Conservation (phyloP, 2,888 invertebrate species). For the Diaphora mendica region DNA sequence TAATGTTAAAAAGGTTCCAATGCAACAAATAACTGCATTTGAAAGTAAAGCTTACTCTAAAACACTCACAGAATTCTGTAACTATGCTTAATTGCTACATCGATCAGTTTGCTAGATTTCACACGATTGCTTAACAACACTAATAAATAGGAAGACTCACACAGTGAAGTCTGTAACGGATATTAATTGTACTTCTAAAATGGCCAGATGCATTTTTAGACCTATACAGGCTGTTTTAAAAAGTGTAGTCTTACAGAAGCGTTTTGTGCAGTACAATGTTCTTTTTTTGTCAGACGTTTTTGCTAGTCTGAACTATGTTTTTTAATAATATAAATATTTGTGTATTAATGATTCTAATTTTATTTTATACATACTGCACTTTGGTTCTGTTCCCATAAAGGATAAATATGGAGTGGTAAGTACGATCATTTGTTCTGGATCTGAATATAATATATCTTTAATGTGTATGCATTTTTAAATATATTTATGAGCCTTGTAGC, state of each 20-base stretch:
- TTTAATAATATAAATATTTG: too few relatives aligned
- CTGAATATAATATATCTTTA: too few relatives aligned
- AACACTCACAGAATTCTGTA: conserved; percentile 2
- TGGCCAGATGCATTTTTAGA: neutral
- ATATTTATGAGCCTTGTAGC: too few relatives aligned
- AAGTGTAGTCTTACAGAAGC: neutral
- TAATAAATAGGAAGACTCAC: conserved; percentile 11
- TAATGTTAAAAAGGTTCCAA: conserved; percentile 5
- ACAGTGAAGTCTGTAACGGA: neutral
- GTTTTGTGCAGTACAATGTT: neutral
- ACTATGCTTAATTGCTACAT: neutral
- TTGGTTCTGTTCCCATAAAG: too few relatives aligned
- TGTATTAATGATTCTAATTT: too few relatives aligned
- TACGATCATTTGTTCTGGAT: too few relatives aligned
- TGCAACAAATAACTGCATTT: conserved; percentile 9
- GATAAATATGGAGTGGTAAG: too few relatives aligned
- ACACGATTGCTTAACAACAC: conserved; percentile 1
- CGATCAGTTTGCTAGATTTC: conserved; percentile 13
- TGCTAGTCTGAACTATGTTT: too few relatives aligned
- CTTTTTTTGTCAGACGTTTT: too few relatives aligned
- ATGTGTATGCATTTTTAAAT: too few relatives aligned
- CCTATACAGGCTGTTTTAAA: neutral
- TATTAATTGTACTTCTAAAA: neutral
- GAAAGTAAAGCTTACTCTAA: conserved; percentile 5
- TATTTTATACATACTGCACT: too few relatives aligned